A percentile compares a stretch with the other conserved stretches of the same genome.
phyloP scores from a whole-genome alignment of 1,140 invertebrate genomes.

The Drosophila oshimai region DNA sequence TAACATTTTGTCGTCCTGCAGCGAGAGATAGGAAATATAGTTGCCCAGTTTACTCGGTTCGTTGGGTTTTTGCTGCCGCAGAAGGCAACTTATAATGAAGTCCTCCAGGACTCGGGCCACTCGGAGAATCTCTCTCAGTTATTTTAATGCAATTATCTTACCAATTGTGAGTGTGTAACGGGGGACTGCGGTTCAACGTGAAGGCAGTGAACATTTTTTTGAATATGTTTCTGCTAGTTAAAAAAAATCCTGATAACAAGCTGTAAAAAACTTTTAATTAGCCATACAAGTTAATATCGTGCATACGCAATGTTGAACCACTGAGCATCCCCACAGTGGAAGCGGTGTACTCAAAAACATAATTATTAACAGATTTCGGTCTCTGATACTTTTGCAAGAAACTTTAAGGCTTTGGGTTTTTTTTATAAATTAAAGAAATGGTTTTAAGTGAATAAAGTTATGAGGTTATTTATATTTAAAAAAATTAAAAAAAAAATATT shows the following conservation, averaged over 20 bases:
- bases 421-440: no score
- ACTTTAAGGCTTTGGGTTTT: no score
- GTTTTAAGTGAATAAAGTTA: no score
- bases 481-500: no score
- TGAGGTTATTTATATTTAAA: no score
- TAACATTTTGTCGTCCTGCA: slow-evolving; percentile 49
- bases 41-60: slow-evolving; percentile 36
- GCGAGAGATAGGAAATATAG: slow-evolving; percentile 46
- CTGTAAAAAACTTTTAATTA: slow-evolving; percentile 68
- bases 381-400: background rate
- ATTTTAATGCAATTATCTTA: slow-evolving; percentile 65
- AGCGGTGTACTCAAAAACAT: background rate
- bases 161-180: slow-evolving; percentile 42
- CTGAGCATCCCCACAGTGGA: slow-evolving; percentile 7
- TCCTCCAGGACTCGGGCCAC: slow-evolving; percentile 48
- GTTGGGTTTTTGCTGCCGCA: slow-evolving; percentile 12
- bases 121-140: slow-evolving; percentile 23
- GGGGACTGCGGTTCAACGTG: background rate
- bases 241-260: slow-evolving; percentile 15
- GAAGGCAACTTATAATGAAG: slow-evolving; percentile 68
- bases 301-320: slow-evolving; percentile 44
- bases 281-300: slow-evolving; percentile 49
- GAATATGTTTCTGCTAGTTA: slow-evolving; percentile 12
- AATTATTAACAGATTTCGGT: background rate
- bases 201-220: background rate